Evolutionary conservation across 2,888 invertebrate genomes (phyloP), one percentile per base, ranked within the genome.

Genomic region (Globia sparganii): DNA sequence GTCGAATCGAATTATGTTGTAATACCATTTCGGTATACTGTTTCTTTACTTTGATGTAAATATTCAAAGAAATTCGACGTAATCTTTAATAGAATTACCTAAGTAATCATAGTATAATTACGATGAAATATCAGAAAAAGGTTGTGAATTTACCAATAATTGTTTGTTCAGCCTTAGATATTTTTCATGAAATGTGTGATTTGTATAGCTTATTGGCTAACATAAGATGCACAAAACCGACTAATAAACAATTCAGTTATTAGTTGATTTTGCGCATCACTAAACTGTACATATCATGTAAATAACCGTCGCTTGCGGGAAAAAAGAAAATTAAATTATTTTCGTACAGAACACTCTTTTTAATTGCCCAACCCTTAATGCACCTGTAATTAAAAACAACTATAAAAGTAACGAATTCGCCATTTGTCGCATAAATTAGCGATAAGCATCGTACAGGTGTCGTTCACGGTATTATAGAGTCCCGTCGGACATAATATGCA

Each of bases 391-490:
- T 83, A 86, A 72, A 61, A 72, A 15, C 28, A 43, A 25, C 21
- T 40, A 53, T 28, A 46, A 72, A 58, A 68, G 70, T 66, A 85
- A 88, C 87, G 86, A 80, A 78, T 75, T 85, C 66, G 80, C 87
- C 88, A 89, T 89, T 86, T 90, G 88, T 80, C 80, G 80, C 80
- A 89, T 91, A 89, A 85, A 91, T 90, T 88, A 84, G 79, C 83
- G 91, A 93, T 93, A 91, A 86, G 71, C 86, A 92, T 92, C 90
- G 88, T 90, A 93, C 94, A 94, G 94, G 94, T 94, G 94, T 90
- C 85, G 83, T 78, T 72, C 77, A 49, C 71, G 66, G 65, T 59
- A 28, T 85, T 64, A 74, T 11, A 31, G 59, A 62, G 46, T 89
- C 89, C 88, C 83, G 81, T 78, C 62, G 77, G 81, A 69, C 85